These are phyloP conservation scores for Eciton burchellii DNA, from an alignment of 1,140 invertebrate genomes.

Conservation along the genomic window DNA sequence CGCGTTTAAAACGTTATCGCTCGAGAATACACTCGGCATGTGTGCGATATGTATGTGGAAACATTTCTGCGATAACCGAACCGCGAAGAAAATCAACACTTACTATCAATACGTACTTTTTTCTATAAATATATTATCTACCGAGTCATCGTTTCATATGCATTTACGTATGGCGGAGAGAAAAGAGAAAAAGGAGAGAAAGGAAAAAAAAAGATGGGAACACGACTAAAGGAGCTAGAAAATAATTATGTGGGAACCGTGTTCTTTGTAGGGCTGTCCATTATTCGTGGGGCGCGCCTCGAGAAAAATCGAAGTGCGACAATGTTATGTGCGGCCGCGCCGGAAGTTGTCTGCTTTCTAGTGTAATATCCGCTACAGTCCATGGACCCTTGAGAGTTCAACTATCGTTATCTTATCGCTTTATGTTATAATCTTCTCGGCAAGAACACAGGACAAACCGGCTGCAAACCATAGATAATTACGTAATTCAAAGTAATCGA, in stretches of 20 bases:
- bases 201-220: not conserved
- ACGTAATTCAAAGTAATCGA: too few relatives aligned
- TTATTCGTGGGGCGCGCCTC: slow-evolving; percentile 23
- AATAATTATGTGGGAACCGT: slow-evolving; percentile 4
- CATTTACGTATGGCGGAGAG: not conserved
- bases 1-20: slow-evolving; percentile 14
- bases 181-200: too few relatives aligned
- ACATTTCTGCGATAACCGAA: slow-evolving; percentile 2
- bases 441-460: too few relatives aligned
- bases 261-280: slow-evolving; percentile 9
- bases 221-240: not conserved
- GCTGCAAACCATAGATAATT: too few relatives aligned
- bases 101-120: not conserved
- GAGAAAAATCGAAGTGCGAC: slow-evolving; percentile 43
- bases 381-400: too few relatives aligned
- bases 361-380: too few relatives aligned
- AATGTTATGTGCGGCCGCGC: slow-evolving; percentile 26
- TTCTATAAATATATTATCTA: slow-evolving; percentile 2
- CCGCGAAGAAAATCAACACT: too few relatives aligned
- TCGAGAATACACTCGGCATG: slow-evolving; percentile 5
- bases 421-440: too few relatives aligned
- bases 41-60: not conserved
- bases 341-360: too few relatives aligned
- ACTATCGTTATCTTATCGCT: too few relatives aligned
- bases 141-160: not conserved